phyloP scores from a whole-genome alignment of 2,888 invertebrate species.

The Eretmocerus hayati region DNA sequence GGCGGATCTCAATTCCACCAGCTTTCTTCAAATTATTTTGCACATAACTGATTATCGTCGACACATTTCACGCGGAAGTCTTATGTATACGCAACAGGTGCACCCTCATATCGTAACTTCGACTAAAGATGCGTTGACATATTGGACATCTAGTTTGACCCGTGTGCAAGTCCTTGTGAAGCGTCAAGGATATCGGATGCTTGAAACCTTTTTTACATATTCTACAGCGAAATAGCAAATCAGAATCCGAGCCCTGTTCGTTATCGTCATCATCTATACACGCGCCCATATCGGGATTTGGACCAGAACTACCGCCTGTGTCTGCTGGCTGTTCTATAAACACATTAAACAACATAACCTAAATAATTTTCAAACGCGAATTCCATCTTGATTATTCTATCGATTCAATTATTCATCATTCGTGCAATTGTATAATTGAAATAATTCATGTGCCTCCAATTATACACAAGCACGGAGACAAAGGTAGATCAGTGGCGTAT shows the following conservation, averaged over 20 bases:
- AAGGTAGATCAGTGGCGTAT: slow-evolving; percentile 17
- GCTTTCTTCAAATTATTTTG: slow-evolving; percentile 19
- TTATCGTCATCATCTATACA: slow-evolving; percentile 35
- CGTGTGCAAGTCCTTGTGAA: slow-evolving; percentile 58
- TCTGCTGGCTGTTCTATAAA: slow-evolving; percentile 39
- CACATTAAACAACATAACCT: slow-evolving; percentile 31
- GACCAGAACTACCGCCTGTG: slow-evolving; percentile 31
- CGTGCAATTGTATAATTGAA: neutral
- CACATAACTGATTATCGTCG: slow-evolving; percentile 27
- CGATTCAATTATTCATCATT: neutral
- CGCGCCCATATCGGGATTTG: slow-evolving; percentile 34
- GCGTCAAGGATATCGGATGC: slow-evolving; percentile 57
- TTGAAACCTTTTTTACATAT: slow-evolving; percentile 59
- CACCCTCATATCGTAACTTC: slow-evolving; percentile 58
- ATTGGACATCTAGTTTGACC: slow-evolving; percentile 60
- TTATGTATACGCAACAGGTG: slow-evolving; percentile 57
- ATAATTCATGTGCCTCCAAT: neutral
- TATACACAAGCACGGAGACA: neutral
- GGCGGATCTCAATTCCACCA: neutral
- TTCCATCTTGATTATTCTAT: slow-evolving; percentile 1
- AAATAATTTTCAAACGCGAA: slow-evolving; percentile 12
- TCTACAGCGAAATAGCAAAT: slow-evolving; percentile 56
- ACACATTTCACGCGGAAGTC: slow-evolving; percentile 34
- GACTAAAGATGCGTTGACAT: slow-evolving; percentile 56
- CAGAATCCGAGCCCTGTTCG: slow-evolving; percentile 47